phyloP scores from a whole-genome alignment of 1,140 invertebrate species.

The Leptopilina clavipes region DNA sequence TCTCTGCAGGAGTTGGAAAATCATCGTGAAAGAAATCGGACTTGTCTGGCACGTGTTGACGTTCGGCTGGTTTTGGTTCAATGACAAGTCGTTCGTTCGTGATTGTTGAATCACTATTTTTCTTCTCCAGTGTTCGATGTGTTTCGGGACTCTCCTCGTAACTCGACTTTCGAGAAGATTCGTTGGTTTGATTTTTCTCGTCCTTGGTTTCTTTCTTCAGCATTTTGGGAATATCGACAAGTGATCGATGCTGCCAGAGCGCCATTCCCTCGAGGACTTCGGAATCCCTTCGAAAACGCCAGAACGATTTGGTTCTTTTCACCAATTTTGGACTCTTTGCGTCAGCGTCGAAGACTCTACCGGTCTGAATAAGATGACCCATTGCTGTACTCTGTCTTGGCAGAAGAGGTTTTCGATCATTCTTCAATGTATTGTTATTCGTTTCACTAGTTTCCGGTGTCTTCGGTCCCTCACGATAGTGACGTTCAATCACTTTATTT shows the following conservation, averaged over 20 bases:
- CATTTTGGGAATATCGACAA: slow-evolving; percentile 80
- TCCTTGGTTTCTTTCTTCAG: slow-evolving; percentile 75
- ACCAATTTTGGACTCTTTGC: slow-evolving; percentile 77
- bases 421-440: slow-evolving; percentile 77
- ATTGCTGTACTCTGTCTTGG: slow-evolving; percentile 65
- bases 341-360: slow-evolving; percentile 70
- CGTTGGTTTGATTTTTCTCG: slow-evolving; percentile 69
- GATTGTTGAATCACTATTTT: slow-evolving; percentile 67
- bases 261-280: slow-evolving; percentile 89
- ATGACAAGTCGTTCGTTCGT: slow-evolving; percentile 66
- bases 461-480: slow-evolving; percentile 49
- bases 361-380: slow-evolving; percentile 64
- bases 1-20: slow-evolving; percentile 68
- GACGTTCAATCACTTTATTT: slow-evolving; percentile 67
- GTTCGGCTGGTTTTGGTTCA: slow-evolving; percentile 70
- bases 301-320: slow-evolving; percentile 89
- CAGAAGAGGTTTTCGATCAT: slow-evolving; percentile 56
- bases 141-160: slow-evolving; percentile 70
- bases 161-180: slow-evolving; percentile 68
- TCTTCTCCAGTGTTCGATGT: slow-evolving; percentile 67
- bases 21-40: slow-evolving; percentile 67
- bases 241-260: slow-evolving; percentile 87
- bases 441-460: slow-evolving; percentile 71
- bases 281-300: slow-evolving; percentile 84
- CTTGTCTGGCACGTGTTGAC: slow-evolving; percentile 69